Base-by-base conservation (phyloP, 2,797 vertebrate species). In the Kryptolebias ocellatus region DNA sequence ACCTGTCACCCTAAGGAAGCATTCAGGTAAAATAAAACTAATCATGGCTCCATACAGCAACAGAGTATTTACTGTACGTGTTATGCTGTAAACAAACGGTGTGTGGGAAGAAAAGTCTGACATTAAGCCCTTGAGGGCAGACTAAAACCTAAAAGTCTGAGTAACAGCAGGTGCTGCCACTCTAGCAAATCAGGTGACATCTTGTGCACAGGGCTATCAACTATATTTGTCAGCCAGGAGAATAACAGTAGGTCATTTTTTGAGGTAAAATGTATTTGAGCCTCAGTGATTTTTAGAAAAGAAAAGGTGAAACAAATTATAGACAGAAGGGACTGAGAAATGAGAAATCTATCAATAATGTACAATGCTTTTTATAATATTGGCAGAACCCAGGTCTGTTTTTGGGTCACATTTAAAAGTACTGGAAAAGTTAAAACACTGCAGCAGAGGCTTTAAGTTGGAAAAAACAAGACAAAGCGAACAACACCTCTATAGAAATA, bases 71-170 rank as follows among this genome's bases (percentile, higher is more conserved):
- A 50, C 67, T 54, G 62, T 8, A 24, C 65, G 71, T 80, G 71
- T 72, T 78, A 64, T 76, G 67, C 67, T 77, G 63, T 58, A 88
- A 79, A 78, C 72, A 56, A 68, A 76, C 42, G 2, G 29, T 64
- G 57, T 60, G 47, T 77, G 54, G 65, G 44, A 58, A 24, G 46
- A 18, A 53, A 58, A 14, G 70, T 68, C 68, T 70, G 59, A 69
- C 61, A 80, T 70, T 29, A 24, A 65, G 59, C 51, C 71, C 77
- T 5, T 0, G 8, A 67, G 82, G 74, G 46, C 14, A 49, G 50
- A 68, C 14, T 2, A 7, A 51, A 62, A 67, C 42, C 66, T 60
- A 67, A 29, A 74, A 72, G 52, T 73, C 63, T 59, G 60, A 62
- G 69, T 54, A 72, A 72, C 51, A 66, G 64, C 47, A 12, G 53